Evolutionary conservation across 1,140 invertebrate genomes (phyloP).

Genomic region (Manduca sexta): DNA sequence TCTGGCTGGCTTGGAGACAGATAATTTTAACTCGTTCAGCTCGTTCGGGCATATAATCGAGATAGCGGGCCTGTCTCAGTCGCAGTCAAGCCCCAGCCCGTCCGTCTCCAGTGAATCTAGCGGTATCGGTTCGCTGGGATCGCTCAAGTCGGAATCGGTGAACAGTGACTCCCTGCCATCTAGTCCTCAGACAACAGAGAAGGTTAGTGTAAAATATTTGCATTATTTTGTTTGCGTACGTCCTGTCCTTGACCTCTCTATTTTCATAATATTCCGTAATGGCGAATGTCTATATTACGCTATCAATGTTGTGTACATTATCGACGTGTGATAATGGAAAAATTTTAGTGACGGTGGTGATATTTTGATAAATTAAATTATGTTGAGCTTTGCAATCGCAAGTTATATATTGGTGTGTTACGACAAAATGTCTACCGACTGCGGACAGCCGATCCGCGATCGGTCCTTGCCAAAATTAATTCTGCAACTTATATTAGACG

Average conservation of each 20-base stretch:
- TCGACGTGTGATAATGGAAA: slow-evolving; percentile 54
- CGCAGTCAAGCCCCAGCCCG: slow-evolving; percentile 66
- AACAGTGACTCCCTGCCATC: slow-evolving; percentile 67
- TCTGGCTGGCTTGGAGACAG: slow-evolving; percentile 63
- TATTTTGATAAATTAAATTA: not conserved
- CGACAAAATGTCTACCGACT: slow-evolving; percentile 17
- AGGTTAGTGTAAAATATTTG: slow-evolving; percentile 53
- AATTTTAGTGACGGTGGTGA: slow-evolving; percentile 27
- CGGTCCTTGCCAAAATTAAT: slow-evolving; percentile 18
- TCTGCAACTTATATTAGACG: slow-evolving; percentile 5
- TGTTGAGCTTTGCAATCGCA: not conserved
- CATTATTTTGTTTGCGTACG: slow-evolving; percentile 63
- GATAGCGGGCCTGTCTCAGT: slow-evolving; percentile 65
- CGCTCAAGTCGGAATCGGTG: slow-evolving; percentile 69
- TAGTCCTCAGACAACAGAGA: slow-evolving; percentile 71
- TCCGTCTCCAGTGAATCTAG: slow-evolving; percentile 71
- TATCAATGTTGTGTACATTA: slow-evolving; percentile 61
- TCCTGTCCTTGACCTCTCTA: slow-evolving; percentile 72
- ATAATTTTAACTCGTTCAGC: slow-evolving; percentile 66
- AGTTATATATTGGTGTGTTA: not conserved
- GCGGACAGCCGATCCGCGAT: too few species aligned
- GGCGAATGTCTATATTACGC: slow-evolving; percentile 59
- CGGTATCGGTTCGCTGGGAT: slow-evolving; percentile 69
- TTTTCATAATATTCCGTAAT: slow-evolving; percentile 73
- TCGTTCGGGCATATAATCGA: slow-evolving; percentile 68